phyloP scores from a whole-genome alignment of 1,140 invertebrate genomes.

The Globodera ellingtonae region DNA sequence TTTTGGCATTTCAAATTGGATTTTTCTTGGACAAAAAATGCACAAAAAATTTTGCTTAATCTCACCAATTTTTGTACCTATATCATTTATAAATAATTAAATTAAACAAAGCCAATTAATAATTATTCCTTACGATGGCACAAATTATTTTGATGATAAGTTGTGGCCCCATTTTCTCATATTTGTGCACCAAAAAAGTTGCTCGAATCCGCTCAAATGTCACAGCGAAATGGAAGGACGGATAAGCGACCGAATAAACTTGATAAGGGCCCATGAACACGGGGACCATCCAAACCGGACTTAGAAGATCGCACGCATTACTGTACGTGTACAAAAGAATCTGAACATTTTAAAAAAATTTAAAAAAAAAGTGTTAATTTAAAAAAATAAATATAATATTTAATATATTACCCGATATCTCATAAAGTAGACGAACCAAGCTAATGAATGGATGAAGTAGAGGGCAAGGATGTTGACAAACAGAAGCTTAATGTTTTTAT shows the following conservation, averaged over 20 bases:
- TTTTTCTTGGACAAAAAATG: too few relatives aligned
- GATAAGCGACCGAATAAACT: conserved; percentile 23
- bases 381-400: neutral
- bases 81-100: too few relatives aligned
- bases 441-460: conserved; percentile 11
- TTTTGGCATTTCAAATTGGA: too few relatives aligned
- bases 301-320: conserved; percentile 5
- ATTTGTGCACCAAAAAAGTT: neutral
- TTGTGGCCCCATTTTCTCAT: conserved; percentile 1
- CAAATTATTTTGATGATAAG: neutral
- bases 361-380: neutral
- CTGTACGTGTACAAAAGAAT: neutral
- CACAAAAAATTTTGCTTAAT: too few relatives aligned
- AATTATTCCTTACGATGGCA: neutral
- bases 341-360: neutral
- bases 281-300: conserved; percentile 6
- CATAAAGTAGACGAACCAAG: conserved; percentile 16
- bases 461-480: neutral
- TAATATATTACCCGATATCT: neutral
- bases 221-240: conserved; percentile 4
- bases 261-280: neutral
- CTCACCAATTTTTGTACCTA: too few relatives aligned
- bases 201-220: conserved; percentile 20
- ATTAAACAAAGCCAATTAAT: neutral
- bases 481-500: conserved; percentile 14